phyloP scores from a whole-genome alignment of 92 coral and sea anemone genomes.

The Actinostola sp. region DNA sequence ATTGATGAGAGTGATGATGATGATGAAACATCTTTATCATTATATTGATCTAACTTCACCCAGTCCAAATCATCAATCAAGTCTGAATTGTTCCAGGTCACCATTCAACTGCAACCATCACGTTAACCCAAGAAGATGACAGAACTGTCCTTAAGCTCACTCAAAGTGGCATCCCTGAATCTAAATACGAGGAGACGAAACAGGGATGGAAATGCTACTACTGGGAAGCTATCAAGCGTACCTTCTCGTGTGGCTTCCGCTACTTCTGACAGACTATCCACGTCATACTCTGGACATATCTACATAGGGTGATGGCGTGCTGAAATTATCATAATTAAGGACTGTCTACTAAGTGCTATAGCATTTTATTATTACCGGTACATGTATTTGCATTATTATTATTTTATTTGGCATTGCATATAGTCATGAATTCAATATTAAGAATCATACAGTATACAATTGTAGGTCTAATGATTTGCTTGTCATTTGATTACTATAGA shows the following conservation, averaged over 20 bases:
- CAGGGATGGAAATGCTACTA: constrained; percentile 91
- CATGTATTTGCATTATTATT: not conserved
- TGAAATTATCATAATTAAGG: not conserved
- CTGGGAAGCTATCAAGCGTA: constrained; percentile 93
- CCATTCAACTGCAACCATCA: constrained; percentile 82
- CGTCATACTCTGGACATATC: constrained; percentile 43
- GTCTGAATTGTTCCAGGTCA: constrained; percentile 61
- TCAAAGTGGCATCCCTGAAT: constrained; percentile 91
- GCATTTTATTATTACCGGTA: not conserved
- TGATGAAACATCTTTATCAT: too few species aligned
- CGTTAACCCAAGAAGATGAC: constrained; percentile 78
- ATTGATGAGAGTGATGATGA: too few species aligned
- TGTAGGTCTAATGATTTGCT: too few species aligned
- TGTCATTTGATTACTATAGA: too few species aligned
- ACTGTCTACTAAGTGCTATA: not conserved
- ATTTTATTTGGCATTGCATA: not conserved
- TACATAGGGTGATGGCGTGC: constrained; percentile 48
- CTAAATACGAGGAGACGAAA: constrained; percentile 85
- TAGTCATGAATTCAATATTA: too few species aligned
- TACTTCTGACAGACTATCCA: constrained; percentile 78
- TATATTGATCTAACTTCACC: too few species aligned
- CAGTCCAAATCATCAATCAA: not conserved
- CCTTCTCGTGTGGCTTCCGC: constrained; percentile 83
- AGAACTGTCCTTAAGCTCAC: constrained; percentile 79
- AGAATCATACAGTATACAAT: too few species aligned